Evolutionary conservation across 37 sponge, comb jelly and placozoan species (phyloP).

Genomic region (Tethya wilhelma): DNA sequence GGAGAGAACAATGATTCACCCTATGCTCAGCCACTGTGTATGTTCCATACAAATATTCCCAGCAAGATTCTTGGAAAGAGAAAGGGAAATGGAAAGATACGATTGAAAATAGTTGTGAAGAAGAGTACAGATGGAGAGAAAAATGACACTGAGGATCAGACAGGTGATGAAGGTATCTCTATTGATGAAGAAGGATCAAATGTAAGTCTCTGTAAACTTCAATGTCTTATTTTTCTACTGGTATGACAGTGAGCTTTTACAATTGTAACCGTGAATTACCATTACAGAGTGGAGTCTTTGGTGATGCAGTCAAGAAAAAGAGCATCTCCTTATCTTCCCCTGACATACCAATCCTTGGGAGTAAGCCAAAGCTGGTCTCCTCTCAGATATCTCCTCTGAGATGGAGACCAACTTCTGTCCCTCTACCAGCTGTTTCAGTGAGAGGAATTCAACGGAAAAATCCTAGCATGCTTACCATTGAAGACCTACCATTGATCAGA

Average conservation of each 20-base stretch:
- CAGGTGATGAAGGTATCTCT: too few species aligned
- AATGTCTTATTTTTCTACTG: neutral
- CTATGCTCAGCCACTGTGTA: conserved; percentile 73
- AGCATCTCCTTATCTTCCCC: too few species aligned
- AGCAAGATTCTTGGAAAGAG: neutral
- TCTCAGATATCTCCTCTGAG: neutral
- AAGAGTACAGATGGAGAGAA: neutral
- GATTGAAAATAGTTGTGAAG: conserved; percentile 32
- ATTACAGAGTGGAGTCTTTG: too few species aligned
- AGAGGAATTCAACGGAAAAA: conserved; percentile 2
- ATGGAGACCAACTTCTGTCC: conserved; percentile 1
- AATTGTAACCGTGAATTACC: too few species aligned
- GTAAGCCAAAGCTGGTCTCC: neutral
- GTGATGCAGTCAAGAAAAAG: too few species aligned
- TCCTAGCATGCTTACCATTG: conserved; percentile 50
- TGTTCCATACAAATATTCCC: conserved; percentile 1
- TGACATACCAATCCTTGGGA: too few species aligned
- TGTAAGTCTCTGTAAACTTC: neutral
- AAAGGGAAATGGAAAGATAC: conserved; percentile 49
- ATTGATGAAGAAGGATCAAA: too few species aligned
- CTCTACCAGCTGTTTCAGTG: conserved; percentile 17
- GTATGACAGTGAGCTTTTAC: too few species aligned
- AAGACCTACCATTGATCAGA: conserved; percentile 61
- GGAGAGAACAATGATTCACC: conserved; percentile 70
- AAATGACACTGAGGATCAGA: neutral